Conservation (phyloP, 2,113 vertebrate species). For the Leucoraja erinaceus region DNA sequence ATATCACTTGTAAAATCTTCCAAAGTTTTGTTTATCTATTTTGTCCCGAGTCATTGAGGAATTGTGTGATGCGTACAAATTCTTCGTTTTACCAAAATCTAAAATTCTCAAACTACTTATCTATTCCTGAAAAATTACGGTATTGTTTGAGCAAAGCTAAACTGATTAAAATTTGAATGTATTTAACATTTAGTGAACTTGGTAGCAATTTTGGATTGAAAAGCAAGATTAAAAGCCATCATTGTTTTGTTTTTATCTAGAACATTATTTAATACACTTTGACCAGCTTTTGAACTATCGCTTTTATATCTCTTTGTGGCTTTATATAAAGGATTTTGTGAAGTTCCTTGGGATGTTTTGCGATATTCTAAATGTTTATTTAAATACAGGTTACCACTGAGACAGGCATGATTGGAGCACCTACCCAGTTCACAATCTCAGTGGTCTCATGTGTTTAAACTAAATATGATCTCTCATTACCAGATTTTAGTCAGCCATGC, state of each 20-base stretch:
- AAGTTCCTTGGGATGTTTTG: no score
- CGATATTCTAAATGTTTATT: no score
- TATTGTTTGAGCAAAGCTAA: neutral
- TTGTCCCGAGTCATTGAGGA: neutral
- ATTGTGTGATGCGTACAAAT: neutral
- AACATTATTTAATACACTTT: no score
- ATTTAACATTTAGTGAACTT: neutral
- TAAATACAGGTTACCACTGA: rapidly evolving
- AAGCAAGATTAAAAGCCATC: neutral
- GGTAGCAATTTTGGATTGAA: neutral
- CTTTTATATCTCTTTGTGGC: no score
- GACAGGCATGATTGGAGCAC: conserved; percentile 11
- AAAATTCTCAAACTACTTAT: neutral
- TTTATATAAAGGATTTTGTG: no score
- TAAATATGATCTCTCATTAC: neutral
- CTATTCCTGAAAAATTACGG: neutral
- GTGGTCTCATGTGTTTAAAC: neutral
- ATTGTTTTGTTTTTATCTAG: no score
- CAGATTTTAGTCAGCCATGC: neutral
- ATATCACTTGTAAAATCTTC: neutral
- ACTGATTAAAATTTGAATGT: neutral
- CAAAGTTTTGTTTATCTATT: neutral
- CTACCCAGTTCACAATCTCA: neutral
- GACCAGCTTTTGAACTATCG: no score
- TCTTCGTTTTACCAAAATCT: neutral